Conservation (phyloP, 2,113 vertebrate genomes). For the Xiphophorus couchianus region DNA sequence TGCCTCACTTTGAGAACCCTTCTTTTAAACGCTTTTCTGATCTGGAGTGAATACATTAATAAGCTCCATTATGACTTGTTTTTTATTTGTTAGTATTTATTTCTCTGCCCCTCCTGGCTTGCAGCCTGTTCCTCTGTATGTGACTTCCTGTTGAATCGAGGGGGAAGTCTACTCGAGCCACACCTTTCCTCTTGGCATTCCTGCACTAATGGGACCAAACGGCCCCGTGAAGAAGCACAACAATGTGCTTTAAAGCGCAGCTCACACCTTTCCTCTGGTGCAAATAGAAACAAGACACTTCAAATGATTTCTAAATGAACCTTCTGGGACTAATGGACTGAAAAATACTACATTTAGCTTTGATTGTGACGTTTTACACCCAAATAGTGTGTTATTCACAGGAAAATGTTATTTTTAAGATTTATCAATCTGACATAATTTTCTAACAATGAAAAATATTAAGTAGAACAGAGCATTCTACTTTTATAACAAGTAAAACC, state of each 20-base stretch:
- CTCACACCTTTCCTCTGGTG: constrained; percentile 44
- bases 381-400: not conserved
- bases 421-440: not conserved
- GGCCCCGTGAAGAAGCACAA: not conserved
- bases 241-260: constrained; percentile 1
- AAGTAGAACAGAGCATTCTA: too few species aligned
- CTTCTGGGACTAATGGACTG: constrained; percentile 47
- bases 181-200: constrained; percentile 81
- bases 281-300: constrained; percentile 6
- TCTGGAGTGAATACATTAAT: not conserved
- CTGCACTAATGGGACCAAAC: constrained; percentile 43
- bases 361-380: not conserved
- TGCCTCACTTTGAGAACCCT: too few species aligned
- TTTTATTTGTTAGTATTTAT: not conserved
- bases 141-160: constrained; percentile 62
- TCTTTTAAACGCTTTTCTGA: not conserved
- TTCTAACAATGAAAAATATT: too few species aligned
- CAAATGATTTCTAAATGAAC: not conserved
- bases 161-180: constrained; percentile 51
- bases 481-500: too few species aligned
- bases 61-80: not conserved
- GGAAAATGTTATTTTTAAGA: not conserved
- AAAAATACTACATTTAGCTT: not conserved
- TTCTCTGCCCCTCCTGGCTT: not conserved
- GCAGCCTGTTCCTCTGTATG: constrained; percentile 3